Percentiles rank a stretch among this genome's conserved stretches.
phyloP scores from a whole-genome alignment of 2,888 invertebrate genomes.

The Apamea monoglypha region DNA sequence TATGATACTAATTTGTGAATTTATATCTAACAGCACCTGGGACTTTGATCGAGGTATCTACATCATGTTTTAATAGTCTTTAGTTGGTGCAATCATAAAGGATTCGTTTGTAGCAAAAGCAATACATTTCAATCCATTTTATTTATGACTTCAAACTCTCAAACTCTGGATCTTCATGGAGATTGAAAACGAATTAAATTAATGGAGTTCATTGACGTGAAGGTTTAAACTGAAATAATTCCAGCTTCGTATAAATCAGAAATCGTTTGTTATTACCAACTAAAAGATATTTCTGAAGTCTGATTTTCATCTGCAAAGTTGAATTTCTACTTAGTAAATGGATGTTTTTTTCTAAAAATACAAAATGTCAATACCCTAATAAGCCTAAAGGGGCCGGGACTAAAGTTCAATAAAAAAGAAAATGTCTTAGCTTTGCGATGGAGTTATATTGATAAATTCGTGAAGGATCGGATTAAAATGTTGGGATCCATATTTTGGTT shows the following conservation, averaged over 20 bases:
- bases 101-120: neutral
- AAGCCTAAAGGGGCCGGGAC: slow-evolving; percentile 42
- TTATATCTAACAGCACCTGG: neutral
- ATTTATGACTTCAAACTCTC: neutral
- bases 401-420: slow-evolving; percentile 47
- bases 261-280: neutral
- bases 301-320: slow-evolving; percentile 27
- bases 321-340: slow-evolving; percentile 12
- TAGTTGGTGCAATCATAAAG: neutral
- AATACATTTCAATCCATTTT: slow-evolving; percentile 1
- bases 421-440: slow-evolving; percentile 30
- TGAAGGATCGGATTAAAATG: slow-evolving; percentile 19
- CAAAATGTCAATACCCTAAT: slow-evolving; percentile 48
- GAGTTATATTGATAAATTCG: slow-evolving; percentile 42
- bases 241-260: neutral
- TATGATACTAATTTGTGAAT: neutral
- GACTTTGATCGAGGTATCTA: neutral
- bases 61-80: neutral
- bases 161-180: neutral
- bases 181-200: slow-evolving; percentile 15
- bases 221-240: neutral
- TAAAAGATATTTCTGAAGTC: neutral
- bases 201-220: neutral
- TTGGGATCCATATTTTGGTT: slow-evolving; percentile 35
- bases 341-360: slow-evolving; percentile 46